Evolutionary conservation across 2,113 vertebrate genomes (phyloP).

Genomic region (Panthera tigris): DNA sequence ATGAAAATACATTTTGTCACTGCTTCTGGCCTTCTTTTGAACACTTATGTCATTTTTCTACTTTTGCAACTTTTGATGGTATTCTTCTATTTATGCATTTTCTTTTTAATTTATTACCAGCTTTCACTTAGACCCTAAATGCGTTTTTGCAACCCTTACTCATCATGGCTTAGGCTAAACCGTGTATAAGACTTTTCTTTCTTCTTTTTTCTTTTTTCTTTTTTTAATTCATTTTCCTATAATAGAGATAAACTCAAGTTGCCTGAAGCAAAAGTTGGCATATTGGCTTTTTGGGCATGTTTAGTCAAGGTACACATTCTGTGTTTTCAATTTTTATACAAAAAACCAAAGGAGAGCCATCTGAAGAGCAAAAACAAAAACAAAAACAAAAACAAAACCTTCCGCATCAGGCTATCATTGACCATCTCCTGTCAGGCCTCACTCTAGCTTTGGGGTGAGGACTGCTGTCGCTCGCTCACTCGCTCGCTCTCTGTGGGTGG

Average conservation of each 20-base stretch:
- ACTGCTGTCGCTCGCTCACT: neutral
- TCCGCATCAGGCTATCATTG: neutral
- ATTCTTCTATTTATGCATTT: neutral
- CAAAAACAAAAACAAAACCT: neutral
- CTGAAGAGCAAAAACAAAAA: neutral
- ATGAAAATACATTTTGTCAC: neutral
- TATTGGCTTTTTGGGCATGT: neutral
- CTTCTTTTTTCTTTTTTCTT: neutral
- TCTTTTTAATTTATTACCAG: neutral
- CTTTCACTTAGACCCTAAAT: neutral
- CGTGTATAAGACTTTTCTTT: neutral
- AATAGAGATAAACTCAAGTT: neutral
- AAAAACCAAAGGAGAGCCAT: neutral
- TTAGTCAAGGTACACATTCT: neutral
- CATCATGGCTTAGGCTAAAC: neutral
- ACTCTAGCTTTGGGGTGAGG: neutral
- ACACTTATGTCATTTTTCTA: neutral
- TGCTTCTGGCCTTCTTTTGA: neutral
- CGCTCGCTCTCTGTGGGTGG: neutral
- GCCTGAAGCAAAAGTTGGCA: neutral
- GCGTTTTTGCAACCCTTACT: neutral
- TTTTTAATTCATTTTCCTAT: neutral
- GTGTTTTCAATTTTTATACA: neutral
- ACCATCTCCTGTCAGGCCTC: fast-evolving
- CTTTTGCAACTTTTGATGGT: neutral